Evolutionary conservation across 2,113 vertebrate species (phyloP).

Genomic region (Chaetorhynchus papuensis): DNA sequence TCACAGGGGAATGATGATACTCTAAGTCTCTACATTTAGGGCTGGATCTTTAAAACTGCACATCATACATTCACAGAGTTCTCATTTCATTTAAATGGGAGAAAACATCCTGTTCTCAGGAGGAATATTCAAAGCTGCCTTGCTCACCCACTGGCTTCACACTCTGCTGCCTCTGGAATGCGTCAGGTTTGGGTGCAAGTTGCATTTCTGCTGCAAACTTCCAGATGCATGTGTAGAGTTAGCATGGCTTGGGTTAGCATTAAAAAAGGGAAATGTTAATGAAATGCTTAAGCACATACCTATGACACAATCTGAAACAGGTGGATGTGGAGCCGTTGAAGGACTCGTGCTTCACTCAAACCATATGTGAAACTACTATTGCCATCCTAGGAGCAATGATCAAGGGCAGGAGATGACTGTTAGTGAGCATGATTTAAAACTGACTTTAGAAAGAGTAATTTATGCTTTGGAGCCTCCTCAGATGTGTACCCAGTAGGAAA

Average conservation of each 20-base stretch:
- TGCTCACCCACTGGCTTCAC: fast-evolving
- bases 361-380: conserved; percentile 39
- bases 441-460: conserved; percentile 55
- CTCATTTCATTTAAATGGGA: neutral
- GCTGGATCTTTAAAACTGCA: neutral
- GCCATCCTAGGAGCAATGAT: conserved; percentile 40
- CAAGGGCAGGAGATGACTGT: conserved; percentile 51
- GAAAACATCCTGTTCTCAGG: neutral
- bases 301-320: conserved; percentile 64
- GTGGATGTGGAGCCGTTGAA: conserved; percentile 23
- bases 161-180: neutral
- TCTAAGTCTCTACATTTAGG: neutral
- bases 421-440: conserved; percentile 56
- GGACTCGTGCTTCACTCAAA: conserved; percentile 51
- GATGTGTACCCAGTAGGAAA: conserved; percentile 58
- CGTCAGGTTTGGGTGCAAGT: neutral
- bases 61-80: fast-evolving
- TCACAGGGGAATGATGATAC: neutral
- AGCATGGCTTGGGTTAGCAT: neutral
- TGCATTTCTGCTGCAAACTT: neutral
- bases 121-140: neutral
- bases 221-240: neutral
- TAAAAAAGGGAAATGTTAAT: conserved; percentile 18
- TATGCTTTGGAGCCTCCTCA: conserved; percentile 46
- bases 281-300: conserved; percentile 37